Conservation (phyloP, 2,113 vertebrate genomes). For the Macrotis lagotis region DNA sequence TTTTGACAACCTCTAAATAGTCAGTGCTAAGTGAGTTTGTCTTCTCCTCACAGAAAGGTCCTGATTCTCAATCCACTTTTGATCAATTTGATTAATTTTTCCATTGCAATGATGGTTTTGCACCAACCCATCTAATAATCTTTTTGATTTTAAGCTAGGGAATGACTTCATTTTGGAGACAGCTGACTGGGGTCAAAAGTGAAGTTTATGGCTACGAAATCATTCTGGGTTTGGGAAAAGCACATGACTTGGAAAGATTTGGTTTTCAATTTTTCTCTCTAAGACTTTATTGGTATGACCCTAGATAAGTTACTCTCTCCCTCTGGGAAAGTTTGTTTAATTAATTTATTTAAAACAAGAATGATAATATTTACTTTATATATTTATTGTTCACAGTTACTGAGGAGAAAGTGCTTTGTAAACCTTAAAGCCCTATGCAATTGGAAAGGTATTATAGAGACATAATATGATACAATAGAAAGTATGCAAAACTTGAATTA, state of each 20-base stretch:
- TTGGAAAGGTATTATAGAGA: background rate
- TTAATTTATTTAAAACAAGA: background rate
- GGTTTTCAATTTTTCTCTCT: background rate
- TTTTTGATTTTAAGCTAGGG: background rate
- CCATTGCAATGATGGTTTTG: background rate
- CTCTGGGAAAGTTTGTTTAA: background rate
- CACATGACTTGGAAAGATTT: background rate
- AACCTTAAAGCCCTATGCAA: background rate
- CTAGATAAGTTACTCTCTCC: background rate
- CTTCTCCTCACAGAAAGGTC: background rate
- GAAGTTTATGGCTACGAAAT: background rate
- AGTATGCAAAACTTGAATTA: background rate
- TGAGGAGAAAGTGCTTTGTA: background rate
- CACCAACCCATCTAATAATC: background rate
- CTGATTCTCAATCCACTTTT: background rate
- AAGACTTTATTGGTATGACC: background rate
- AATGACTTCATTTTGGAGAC: background rate
- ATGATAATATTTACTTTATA: background rate
- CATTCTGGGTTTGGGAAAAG: background rate
- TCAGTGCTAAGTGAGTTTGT: background rate
- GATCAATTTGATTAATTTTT: conserved; percentile 6
- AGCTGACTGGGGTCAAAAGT: background rate
- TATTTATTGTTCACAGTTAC: background rate
- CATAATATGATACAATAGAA: background rate
- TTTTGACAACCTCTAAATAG: background rate